Evolutionary conservation across 1,140 invertebrate species (phyloP).

Genomic region (Papilio glaucus): DNA sequence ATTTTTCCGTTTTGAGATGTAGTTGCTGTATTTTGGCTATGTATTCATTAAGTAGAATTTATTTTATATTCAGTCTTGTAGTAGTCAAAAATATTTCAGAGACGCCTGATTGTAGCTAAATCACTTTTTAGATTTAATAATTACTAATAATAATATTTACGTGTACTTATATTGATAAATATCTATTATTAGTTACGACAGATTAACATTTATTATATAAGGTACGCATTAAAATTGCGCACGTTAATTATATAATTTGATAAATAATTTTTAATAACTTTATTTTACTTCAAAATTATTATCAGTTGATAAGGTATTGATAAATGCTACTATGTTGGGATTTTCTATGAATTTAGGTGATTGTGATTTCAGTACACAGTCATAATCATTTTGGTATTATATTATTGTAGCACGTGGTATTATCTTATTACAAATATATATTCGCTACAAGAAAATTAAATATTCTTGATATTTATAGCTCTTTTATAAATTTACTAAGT

Average conservation of each 20-base stretch:
- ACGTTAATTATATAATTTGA: slow-evolving; percentile 2
- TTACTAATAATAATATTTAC: not conserved
- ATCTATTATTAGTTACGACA: slow-evolving; percentile 2
- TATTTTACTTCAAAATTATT: slow-evolving; percentile 24
- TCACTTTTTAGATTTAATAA: not conserved
- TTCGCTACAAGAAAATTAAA: not conserved
- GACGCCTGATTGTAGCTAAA: no score
- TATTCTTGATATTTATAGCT: not conserved
- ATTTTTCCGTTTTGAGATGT: no score
- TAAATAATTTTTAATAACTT: not conserved
- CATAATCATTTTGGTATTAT: not conserved
- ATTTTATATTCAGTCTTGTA: no score
- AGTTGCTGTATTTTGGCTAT: no score
- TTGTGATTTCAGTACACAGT: not conserved
- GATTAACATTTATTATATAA: not conserved
- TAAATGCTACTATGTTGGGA: not conserved
- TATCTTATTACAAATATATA: not conserved
- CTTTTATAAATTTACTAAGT: no score
- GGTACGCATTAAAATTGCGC: not conserved
- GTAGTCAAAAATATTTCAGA: no score
- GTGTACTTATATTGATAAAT: not conserved
- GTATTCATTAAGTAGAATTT: no score
- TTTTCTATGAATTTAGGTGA: not conserved
- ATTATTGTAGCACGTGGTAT: not conserved
- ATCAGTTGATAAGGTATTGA: slow-evolving; percentile 27